Evolutionary conservation across 2,797 vertebrate genomes (phyloP).

Genomic region (Heliangelus exortis): DNA sequence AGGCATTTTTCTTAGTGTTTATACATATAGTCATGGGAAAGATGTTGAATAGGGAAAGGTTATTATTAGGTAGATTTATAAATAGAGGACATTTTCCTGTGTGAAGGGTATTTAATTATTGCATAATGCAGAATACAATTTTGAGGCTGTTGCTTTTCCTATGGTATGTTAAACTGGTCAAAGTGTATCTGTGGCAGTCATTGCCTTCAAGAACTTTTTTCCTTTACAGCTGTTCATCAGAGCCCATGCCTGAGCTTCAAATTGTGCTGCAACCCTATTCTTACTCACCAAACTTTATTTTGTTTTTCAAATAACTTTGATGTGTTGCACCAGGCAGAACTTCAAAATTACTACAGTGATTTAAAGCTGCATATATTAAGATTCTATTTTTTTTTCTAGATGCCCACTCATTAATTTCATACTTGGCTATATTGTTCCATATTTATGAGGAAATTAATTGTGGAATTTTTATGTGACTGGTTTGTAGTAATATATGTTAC

Average conservation of each 20-base stretch:
- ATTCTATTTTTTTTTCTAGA: background rate
- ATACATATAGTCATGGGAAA: slow-evolving; percentile 10
- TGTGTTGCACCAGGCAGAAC: slow-evolving; percentile 22
- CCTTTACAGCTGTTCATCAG: background rate
- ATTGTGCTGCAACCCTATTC: slow-evolving; percentile 19
- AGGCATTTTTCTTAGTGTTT: slow-evolving; percentile 34
- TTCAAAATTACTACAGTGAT: slow-evolving; percentile 21
- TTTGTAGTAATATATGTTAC: background rate
- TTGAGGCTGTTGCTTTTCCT: slow-evolving; percentile 36
- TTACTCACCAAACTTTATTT: slow-evolving; percentile 33
- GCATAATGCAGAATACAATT: background rate
- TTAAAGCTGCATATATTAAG: background rate
- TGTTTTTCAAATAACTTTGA: slow-evolving; percentile 35
- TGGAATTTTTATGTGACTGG: background rate
- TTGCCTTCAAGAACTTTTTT: slow-evolving; percentile 4
- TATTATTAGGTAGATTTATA: slow-evolving; percentile 31
- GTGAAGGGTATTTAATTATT: slow-evolving; percentile 32
- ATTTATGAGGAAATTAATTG: background rate
- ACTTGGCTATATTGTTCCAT: background rate
- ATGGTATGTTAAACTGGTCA: background rate
- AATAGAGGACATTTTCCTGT: slow-evolving; percentile 12
- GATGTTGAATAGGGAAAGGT: background rate
- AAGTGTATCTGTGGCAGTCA: background rate
- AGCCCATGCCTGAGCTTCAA: background rate
- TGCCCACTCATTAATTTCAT: background rate